Base-by-base conservation (phyloP, 2,888 invertebrate species). In the Sabatieria punctata region DNA sequence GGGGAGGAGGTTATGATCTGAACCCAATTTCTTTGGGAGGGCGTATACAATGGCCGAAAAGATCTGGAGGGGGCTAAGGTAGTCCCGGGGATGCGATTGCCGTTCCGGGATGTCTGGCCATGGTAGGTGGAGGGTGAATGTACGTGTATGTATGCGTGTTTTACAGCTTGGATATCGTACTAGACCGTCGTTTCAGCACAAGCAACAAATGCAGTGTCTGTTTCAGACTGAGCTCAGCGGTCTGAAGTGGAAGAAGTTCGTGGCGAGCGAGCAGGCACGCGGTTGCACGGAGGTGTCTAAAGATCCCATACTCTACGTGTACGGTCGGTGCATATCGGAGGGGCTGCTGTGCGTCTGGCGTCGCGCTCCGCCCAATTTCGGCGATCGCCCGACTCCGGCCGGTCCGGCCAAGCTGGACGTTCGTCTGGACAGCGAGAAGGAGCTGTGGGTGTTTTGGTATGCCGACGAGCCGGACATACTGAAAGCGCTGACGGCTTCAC, bases 381-480 rank as follows among this genome's bases (percentile, higher is more conserved):
- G n/a, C 11, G n/a, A 33, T 13, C n/a, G n/a, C 26, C 25, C 4
- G 6, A 22, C n/a, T 13, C 25, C 23, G 21, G 13, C 41, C 30
- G 11, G 19, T 15, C n/a, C 18, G 26, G 15, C 55, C 43, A 53
- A 57, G 4, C 59, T 60, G 33, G 56, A 63, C 41, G 54, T 64
- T 21, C 52, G 59, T 35, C 41, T 54, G 6, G 46, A 46, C 39
- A 22, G 50, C n/a, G 47, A 54, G 45, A 95, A 93, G 74, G 95
- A 97, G 71, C 77, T 99, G 52, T 97, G 95, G 95, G 84, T 97
- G 69, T 99, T 97, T 75, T 97, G 95, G 95, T 97, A 95, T 50
- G 78, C 80, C 15, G 58, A 54, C 11, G 50, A 48, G 30, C 54
- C 52, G 15, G 50, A 45, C 13, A 26, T 18, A 18, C 23, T 43